Evolutionary conservation across 1,140 invertebrate species (phyloP).

Genomic region (silkworm (Bombyx mori)): DNA sequence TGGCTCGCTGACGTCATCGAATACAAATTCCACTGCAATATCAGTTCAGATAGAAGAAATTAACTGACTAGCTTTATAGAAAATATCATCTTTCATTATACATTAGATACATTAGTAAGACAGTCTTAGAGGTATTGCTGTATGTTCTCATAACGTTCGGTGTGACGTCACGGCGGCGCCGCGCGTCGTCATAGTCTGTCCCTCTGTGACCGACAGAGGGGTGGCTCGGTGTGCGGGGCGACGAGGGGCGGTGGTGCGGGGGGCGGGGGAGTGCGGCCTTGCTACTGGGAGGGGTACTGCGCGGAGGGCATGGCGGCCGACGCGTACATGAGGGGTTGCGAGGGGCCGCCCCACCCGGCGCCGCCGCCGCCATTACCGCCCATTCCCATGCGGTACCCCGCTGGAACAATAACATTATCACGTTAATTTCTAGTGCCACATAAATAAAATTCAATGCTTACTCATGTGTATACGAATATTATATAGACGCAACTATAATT

Average conservation of each 20-base stretch:
- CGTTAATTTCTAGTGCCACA: no score
- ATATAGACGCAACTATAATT: no score
- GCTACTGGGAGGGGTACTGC: conserved; percentile 64
- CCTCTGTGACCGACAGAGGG: background rate
- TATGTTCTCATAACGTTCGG: background rate
- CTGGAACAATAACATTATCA: conserved; percentile 25
- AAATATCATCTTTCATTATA: no score
- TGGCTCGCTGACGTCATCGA: background rate
- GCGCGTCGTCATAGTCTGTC: background rate
- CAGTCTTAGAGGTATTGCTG: no score
- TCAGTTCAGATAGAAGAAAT: no score
- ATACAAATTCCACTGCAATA: background rate
- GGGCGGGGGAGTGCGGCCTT: conserved; percentile 1
- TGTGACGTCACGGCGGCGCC: background rate
- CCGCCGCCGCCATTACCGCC: conserved; percentile 37
- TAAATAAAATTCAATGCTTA: no score
- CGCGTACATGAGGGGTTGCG: conserved; percentile 57
- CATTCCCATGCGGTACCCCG: conserved; percentile 61
- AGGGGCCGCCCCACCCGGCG: conserved; percentile 35
- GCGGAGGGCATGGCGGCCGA: conserved; percentile 50
- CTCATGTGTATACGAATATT: no score
- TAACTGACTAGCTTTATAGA: no score
- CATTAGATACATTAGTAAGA: no score
- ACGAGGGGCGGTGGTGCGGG: conserved; percentile 6
- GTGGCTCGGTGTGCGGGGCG: conserved; percentile 9